Percentiles rank a stretch among this genome's conserved stretches.
Conservation (phyloP, 2,888 invertebrate species). For the Microctonus aethiopoides region DNA sequence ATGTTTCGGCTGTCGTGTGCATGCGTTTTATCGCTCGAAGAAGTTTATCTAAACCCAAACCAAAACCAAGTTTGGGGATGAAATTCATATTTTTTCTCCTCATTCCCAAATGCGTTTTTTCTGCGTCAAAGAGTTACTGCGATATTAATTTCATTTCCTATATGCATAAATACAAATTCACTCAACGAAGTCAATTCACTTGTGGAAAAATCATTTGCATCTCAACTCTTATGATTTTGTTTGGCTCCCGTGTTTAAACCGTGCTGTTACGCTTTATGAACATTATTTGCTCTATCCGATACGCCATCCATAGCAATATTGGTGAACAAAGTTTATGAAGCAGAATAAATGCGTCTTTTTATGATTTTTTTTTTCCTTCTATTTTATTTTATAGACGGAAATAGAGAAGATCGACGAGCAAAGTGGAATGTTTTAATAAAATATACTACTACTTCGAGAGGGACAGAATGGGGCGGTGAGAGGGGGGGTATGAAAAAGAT, state of each 20-base stretch:
- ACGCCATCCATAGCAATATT: not conserved
- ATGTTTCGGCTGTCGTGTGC: not conserved
- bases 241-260: not conserved
- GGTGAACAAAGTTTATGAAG: slow-evolving; percentile 25
- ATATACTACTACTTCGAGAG: too few species aligned
- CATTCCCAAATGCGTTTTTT: too few species aligned
- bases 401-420: too few species aligned
- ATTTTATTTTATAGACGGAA: too few species aligned
- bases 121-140: not conserved
- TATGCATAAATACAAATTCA: slow-evolving; percentile 9
- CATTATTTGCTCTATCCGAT: not conserved
- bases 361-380: not conserved
- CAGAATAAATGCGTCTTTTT: slow-evolving; percentile 1
- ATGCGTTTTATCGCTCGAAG: slow-evolving; percentile 4
- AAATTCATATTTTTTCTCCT: not conserved
- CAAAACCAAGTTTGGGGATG: not conserved
- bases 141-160: slow-evolving; percentile 26
- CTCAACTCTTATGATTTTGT: slow-evolving; percentile 7
- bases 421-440: too few species aligned
- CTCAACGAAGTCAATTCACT: slow-evolving; percentile 28
- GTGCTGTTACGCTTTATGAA: not conserved
- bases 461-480: too few species aligned
- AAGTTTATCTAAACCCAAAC: not conserved
- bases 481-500: too few species aligned
- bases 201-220: slow-evolving; percentile 28